Evolutionary conservation across 2,888 invertebrate genomes (phyloP).

Genomic region (Pyrrhosoma nymphula): DNA sequence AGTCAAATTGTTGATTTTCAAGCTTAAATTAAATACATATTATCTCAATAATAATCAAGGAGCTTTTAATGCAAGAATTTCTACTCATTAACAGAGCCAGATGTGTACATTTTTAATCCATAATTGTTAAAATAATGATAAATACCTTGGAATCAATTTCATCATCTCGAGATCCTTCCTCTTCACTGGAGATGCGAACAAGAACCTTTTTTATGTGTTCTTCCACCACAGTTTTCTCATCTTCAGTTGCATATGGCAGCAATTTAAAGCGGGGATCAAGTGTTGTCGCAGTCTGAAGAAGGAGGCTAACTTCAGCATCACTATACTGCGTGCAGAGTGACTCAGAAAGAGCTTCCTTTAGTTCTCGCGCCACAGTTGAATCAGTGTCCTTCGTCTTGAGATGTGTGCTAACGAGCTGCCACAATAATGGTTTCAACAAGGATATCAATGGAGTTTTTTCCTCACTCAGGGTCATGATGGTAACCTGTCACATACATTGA

Average conservation of each 20-base stretch:
- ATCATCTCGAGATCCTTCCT: constrained; percentile 74
- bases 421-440: constrained; percentile 79
- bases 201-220: constrained; percentile 77
- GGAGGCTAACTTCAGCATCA: constrained; percentile 76
- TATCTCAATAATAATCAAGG: too few relatives aligned
- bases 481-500: constrained; percentile 74
- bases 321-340: constrained; percentile 76
- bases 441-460: constrained; percentile 79
- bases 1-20: too few relatives aligned
- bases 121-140: too few relatives aligned
- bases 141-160: constrained; percentile 54
- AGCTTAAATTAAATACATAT: too few relatives aligned
- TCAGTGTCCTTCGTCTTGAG: constrained; percentile 77
- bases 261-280: constrained; percentile 79
- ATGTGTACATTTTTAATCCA: too few relatives aligned
- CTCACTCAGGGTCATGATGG: constrained; percentile 79
- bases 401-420: constrained; percentile 78
- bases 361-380: constrained; percentile 75
- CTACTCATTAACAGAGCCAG: too few relatives aligned
- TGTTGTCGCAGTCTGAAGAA: constrained; percentile 78
- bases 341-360: constrained; percentile 77
- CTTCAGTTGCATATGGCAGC: constrained; percentile 78
- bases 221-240: constrained; percentile 76
- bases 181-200: constrained; percentile 70
- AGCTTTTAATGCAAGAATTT: too few relatives aligned